A percentile compares a stretch with the other conserved stretches of the same genome.
These are phyloP conservation scores for Selenia dentaria DNA, from an alignment of 2,888 invertebrate species.

Conservation along the genomic window DNA sequence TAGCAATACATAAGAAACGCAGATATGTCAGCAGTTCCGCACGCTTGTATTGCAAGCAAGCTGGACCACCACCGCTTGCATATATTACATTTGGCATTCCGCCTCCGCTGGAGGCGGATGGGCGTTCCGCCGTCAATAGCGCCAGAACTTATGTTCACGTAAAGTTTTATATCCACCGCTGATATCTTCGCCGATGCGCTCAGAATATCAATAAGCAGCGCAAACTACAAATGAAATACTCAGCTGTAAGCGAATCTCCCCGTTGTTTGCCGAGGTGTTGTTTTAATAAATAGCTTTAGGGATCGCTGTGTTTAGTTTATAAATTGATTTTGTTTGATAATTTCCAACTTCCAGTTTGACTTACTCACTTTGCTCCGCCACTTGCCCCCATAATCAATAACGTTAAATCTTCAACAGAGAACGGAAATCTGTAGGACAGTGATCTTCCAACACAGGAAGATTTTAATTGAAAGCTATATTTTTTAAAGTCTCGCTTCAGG, in stretches of 20 bases:
- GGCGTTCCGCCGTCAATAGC: constrained; percentile 41
- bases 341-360: constrained; percentile 28
- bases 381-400: constrained; percentile 28
- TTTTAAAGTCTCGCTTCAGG: neutral
- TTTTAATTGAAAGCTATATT: constrained; percentile 19
- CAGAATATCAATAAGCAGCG: constrained; percentile 68
- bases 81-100: constrained; percentile 21
- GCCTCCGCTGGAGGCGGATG: constrained; percentile 19
- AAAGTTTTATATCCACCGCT: constrained; percentile 68
- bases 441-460: constrained; percentile 5
- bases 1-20: too few relatives aligned
- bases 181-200: constrained; percentile 61
- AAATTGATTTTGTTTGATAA: constrained; percentile 37
- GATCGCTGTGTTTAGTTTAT: constrained; percentile 34
- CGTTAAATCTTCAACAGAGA: constrained; percentile 17
- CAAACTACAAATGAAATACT: constrained; percentile 66
- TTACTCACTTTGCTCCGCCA: constrained; percentile 24
- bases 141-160: constrained; percentile 42
- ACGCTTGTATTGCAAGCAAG: constrained; percentile 4
- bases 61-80: constrained; percentile 21
- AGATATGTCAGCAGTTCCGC: too few relatives aligned
- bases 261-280: constrained; percentile 49
- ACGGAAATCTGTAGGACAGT: constrained; percentile 4
- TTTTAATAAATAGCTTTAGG: constrained; percentile 45
- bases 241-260: constrained; percentile 48